Base-by-base conservation (phyloP, 2,113 vertebrate genomes). In the Zosterops lateralis region DNA sequence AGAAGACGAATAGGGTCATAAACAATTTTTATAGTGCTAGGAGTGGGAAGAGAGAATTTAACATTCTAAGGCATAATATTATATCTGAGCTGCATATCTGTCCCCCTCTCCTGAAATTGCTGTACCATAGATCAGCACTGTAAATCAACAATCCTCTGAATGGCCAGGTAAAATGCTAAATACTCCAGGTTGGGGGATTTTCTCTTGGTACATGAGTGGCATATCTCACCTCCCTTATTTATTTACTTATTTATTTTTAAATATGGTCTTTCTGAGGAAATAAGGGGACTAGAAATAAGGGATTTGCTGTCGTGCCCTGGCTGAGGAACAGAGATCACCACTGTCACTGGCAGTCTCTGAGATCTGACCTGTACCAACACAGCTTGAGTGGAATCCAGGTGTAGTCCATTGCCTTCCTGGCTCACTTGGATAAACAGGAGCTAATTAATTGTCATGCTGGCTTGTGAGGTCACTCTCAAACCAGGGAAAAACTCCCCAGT, bases 81-180 rank as follows among this genome's bases (percentile, higher is more conserved):
- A 38, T 3, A 19, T 54, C 31, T 45, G 45, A 68, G 40, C 42
- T 61, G 16, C 0, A 0, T 26, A 9, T 58, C 16, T 47, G 5
- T n/a, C 16, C 10, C 18, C 13, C 9, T 14, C 34, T 80, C 20
- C 8, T 51, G 58, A 34, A 47, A 17, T 25, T 54, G 47, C 56
- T 70, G 10, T 32, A 14, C 28, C 51, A 22, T 6, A 66, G 47
- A 32, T 57, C 51, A 64, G 65, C 65, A 51, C 47, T 32, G 47
- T 83, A 53, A 70, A 71, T 32, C 80, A 73, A 32, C 48, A 64
- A 16, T 44, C 12, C 5, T 72, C 15, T n/a, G 12, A 76, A 56
- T 14, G 19, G 21, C 31, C 21, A 61, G 54, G 28, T 60, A 54
- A 89, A 72, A 65, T 28, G 28, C 11, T 16, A 78, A 75, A 65